phyloP scores from a whole-genome alignment of 1,140 invertebrate genomes.

The Pseudobourletiella spinata region DNA sequence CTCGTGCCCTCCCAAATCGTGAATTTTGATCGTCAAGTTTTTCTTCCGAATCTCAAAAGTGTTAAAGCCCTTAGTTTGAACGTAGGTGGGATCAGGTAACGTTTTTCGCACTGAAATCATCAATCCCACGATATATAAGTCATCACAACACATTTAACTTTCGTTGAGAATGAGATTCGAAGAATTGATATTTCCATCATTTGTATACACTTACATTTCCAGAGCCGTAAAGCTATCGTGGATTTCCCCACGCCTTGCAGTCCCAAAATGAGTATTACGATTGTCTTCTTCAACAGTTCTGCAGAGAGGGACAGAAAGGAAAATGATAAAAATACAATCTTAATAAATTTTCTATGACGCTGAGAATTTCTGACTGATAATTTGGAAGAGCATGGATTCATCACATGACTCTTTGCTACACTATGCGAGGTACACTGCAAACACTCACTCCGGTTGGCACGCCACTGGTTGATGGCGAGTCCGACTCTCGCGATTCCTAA shows the following conservation, averaged over 20 bases:
- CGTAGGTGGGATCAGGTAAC: slow-evolving; percentile 16
- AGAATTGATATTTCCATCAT: no score
- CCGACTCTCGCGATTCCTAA: slow-evolving; percentile 22
- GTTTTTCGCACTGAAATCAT: slow-evolving; percentile 15
- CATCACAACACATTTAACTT: no score
- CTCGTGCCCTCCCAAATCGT: slow-evolving; percentile 16
- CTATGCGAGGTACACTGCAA: no score
- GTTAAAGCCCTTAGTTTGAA: slow-evolving; percentile 23
- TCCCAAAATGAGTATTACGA: slow-evolving; percentile 20
- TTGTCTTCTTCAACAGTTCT: slow-evolving; percentile 8
- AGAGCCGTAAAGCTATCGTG: slow-evolving; percentile 16
- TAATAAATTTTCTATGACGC: no score
- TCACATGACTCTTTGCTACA: no score
- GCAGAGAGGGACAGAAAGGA: background rate
- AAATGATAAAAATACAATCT: no score
- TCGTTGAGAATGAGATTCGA: no score
- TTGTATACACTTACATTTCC: slow-evolving; percentile 13
- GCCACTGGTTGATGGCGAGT: slow-evolving; percentile 12
- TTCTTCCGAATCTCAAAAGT: slow-evolving; percentile 12
- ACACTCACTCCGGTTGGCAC: slow-evolving; percentile 1
- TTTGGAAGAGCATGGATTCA: no score
- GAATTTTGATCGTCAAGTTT: slow-evolving; percentile 9
- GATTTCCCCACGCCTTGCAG: slow-evolving; percentile 16
- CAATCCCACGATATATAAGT: no score
- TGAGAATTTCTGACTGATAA: no score